phyloP scores from a whole-genome alignment of 2,113 vertebrate species.

The Varanus komodoensis region DNA sequence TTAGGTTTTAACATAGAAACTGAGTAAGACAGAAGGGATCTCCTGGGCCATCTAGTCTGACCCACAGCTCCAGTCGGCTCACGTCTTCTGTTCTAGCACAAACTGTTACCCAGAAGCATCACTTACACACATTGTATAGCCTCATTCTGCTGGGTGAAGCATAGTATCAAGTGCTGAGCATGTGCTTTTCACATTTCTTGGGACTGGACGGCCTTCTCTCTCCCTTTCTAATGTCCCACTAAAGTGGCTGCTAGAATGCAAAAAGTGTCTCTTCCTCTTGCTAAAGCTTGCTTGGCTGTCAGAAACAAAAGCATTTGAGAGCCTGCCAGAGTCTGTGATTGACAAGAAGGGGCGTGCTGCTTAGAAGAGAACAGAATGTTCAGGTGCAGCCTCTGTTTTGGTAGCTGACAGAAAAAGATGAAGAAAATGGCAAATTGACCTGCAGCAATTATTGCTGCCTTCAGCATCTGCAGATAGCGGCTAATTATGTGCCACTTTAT shows the following conservation, averaged over 20 bases:
- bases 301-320: neutral
- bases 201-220: neutral
- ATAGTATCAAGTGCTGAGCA: neutral
- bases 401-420: conserved; percentile 34
- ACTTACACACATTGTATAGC: neutral
- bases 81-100: neutral
- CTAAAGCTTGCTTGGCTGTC: neutral
- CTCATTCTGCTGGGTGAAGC: neutral
- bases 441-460: conserved; percentile 41
- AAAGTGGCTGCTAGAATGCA: conserved; percentile 16
- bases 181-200: conserved; percentile 6
- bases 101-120: neutral
- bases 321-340: conserved; percentile 5
- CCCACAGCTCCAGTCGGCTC: too few relatives aligned
- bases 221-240: conserved; percentile 1
- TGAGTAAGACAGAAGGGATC: too few relatives aligned
- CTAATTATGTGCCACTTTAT: conserved; percentile 37
- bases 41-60: too few relatives aligned
- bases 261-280: neutral
- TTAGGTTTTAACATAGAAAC: neutral
- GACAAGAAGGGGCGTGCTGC: neutral
- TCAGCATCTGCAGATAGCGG: conserved; percentile 29
- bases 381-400: neutral
- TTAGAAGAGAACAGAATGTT: conserved; percentile 12
- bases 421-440: conserved; percentile 39